Evolutionary conservation across 2,797 vertebrate genomes (phyloP).

Genomic region (Syncerus caffer): DNA sequence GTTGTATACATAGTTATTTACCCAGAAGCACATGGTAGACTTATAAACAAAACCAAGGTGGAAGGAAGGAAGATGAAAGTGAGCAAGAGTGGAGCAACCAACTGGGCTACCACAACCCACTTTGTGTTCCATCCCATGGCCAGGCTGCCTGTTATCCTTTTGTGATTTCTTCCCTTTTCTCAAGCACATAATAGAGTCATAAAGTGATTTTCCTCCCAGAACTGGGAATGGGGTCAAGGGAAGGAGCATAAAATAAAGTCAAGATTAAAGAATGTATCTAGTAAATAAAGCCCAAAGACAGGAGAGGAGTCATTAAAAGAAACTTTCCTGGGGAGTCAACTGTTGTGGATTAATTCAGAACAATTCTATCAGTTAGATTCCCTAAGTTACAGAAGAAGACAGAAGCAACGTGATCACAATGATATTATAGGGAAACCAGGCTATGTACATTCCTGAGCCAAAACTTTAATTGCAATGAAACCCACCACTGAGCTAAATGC

Average conservation of each 20-base stretch:
- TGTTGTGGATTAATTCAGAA: background rate
- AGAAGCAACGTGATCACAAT: background rate
- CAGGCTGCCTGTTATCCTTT: background rate
- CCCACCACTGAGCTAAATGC: background rate
- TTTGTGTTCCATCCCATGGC: background rate
- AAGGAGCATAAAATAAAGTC: background rate
- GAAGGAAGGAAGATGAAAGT: background rate
- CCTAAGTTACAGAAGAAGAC: background rate
- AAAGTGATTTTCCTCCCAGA: background rate
- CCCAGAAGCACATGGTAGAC: background rate
- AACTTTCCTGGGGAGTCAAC: background rate
- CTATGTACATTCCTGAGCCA: background rate
- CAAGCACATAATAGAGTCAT: background rate
- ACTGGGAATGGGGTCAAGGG: background rate
- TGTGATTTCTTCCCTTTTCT: background rate
- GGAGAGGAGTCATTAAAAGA: background rate
- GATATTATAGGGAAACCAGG: background rate
- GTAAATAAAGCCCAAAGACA: background rate
- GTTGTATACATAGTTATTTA: background rate
- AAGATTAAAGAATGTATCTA: background rate
- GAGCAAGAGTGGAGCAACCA: background rate
- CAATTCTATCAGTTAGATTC: background rate
- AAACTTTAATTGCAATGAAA: background rate
- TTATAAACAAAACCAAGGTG: background rate
- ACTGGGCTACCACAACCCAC: background rate